Conservation (phyloP, 2,113 vertebrate genomes). For the Callochromis pleurospilus region DNA sequence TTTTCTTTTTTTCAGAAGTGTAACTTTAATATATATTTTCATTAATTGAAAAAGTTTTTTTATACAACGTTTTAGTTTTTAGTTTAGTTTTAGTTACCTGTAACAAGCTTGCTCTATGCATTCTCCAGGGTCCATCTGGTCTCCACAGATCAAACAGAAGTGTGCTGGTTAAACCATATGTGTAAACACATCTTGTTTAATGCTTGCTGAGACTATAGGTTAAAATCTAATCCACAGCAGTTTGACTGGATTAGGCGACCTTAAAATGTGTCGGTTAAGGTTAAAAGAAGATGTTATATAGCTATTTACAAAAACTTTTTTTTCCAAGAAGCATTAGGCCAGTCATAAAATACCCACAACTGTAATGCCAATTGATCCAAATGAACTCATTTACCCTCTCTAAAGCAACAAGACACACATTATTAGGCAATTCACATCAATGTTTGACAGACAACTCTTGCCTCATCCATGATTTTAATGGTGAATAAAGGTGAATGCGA, state of each 20-base stretch:
- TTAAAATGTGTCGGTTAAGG: not conserved
- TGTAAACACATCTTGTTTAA: not conserved
- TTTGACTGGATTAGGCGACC: not conserved
- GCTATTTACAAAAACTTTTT: not conserved
- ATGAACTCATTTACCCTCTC: not conserved
- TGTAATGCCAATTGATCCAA: not conserved
- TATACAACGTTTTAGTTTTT: not conserved
- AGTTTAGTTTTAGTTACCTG: not conserved
- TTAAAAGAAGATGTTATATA: not conserved
- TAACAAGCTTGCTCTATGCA: not conserved
- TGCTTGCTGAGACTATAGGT: not conserved
- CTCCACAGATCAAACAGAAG: constrained; percentile 34
- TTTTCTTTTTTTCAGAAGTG: not conserved
- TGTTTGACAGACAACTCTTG: not conserved
- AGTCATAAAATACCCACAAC: not conserved
- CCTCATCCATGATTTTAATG: not conserved
- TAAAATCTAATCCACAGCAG: not conserved
- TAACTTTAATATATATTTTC: not conserved
- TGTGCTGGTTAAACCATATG: not conserved
- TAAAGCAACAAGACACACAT: not conserved
- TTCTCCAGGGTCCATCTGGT: not conserved
- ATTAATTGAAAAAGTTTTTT: not conserved
- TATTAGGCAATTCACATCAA: not conserved
- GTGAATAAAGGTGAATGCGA: not conserved
- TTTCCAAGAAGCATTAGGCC: not conserved